Percentiles rank a stretch among this genome's conserved stretches.
Conservation (phyloP, 1,140 invertebrate species). For the Papilio aristodemus region DNA sequence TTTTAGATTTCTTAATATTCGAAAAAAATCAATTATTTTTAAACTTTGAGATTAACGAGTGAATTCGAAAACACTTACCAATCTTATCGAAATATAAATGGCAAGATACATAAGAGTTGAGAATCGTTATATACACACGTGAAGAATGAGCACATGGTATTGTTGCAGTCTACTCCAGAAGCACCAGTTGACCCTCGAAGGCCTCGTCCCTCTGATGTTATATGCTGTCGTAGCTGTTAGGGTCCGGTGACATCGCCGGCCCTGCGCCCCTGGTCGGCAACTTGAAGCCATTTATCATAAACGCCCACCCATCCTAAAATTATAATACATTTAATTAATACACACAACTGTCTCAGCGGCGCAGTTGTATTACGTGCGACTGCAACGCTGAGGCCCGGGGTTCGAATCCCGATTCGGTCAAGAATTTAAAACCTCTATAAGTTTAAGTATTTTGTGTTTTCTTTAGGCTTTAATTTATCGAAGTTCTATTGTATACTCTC, state of each 20-base stretch:
- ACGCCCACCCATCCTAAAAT: conserved; percentile 77
- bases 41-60: neutral
- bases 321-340: conserved; percentile 28
- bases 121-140: neutral
- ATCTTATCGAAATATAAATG: neutral
- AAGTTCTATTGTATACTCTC: too few relatives aligned
- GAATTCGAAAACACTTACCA: neutral
- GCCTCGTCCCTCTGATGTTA: conserved; percentile 67
- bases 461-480: too few relatives aligned
- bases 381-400: too few relatives aligned
- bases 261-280: conserved; percentile 58
- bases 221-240: conserved; percentile 80
- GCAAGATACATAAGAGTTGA: neutral
- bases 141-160: conserved; percentile 34
- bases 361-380: too few relatives aligned
- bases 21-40: neutral
- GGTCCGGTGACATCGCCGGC: conserved; percentile 62
- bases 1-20: too few relatives aligned
- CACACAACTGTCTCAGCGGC: too few relatives aligned
- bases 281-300: conserved; percentile 71
- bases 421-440: too few relatives aligned
- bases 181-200: conserved; percentile 65
- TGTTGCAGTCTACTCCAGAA: conserved; percentile 54
- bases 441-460: too few relatives aligned
- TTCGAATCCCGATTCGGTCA: too few relatives aligned